Conservation (phyloP, 2,888 invertebrate genomes). For the Antitype chi region DNA sequence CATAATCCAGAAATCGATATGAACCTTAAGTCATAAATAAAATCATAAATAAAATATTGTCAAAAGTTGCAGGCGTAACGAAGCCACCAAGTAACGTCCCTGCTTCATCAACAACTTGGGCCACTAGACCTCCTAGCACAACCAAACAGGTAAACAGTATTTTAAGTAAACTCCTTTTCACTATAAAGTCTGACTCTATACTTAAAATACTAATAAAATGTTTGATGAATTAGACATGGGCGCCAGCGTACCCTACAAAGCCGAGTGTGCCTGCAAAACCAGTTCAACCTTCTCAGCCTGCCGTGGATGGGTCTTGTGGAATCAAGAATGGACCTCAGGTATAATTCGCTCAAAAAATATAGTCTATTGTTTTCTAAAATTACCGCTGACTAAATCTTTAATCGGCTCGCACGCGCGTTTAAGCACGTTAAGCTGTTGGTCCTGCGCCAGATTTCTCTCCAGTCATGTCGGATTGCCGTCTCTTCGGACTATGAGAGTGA, state of each 20-base stretch:
- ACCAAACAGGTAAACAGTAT: conserved; percentile 80
- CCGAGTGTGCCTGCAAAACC: conserved; percentile 67
- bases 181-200: neutral
- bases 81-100: conserved; percentile 69
- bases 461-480: too few relatives aligned
- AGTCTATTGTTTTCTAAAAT: neutral
- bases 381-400: neutral
- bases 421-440: too few relatives aligned
- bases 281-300: conserved; percentile 73
- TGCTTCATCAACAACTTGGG: conserved; percentile 87
- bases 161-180: neutral
- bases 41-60: conserved; percentile 9
- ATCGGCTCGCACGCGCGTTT: too few relatives aligned
- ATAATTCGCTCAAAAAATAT: conserved; percentile 39
- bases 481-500: too few relatives aligned
- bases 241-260: conserved; percentile 86
- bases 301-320: conserved; percentile 91
- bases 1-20: neutral
- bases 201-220: conserved; percentile 5
- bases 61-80: conserved; percentile 77
- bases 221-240: conserved; percentile 82
- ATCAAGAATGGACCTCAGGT: conserved; percentile 94
- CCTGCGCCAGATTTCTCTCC: too few relatives aligned
- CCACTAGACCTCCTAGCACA: conserved; percentile 90
- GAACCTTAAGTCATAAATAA: neutral